Evolutionary conservation across 2,113 vertebrate genomes (phyloP).

Genomic region (Melanostigma gelatinosum): DNA sequence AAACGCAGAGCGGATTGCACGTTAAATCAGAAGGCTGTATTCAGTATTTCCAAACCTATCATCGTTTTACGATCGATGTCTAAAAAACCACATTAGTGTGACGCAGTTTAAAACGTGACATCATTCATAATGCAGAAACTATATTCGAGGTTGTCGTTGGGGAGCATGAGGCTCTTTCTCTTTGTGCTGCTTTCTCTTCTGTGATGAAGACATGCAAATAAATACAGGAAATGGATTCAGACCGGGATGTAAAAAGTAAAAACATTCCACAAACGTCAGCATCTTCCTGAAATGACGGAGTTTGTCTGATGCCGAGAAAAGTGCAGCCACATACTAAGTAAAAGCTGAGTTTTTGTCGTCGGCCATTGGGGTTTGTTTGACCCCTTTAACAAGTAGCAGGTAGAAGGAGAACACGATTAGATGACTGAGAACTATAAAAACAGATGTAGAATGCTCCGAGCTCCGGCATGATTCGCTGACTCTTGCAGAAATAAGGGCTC

Average conservation of each 20-base stretch:
- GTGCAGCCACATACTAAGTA: background rate
- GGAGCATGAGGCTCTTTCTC: background rate
- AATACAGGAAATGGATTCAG: conserved; percentile 51
- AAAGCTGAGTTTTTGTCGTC: background rate
- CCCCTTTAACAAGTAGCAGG: conserved; percentile 11
- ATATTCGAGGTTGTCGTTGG: conserved; percentile 2
- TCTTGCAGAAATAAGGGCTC: background rate
- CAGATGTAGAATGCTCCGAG: conserved; percentile 13
- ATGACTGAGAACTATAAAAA: background rate
- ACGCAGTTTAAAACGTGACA: background rate
- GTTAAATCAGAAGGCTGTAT: background rate
- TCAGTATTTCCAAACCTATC: background rate
- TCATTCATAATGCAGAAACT: background rate
- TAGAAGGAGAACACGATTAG: conserved; percentile 20
- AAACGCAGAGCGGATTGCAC: background rate
- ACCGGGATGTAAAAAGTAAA: conserved; percentile 35
- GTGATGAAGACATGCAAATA: conserved; percentile 8
- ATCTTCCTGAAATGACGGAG: background rate
- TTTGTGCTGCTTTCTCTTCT: background rate
- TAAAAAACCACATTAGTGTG: background rate
- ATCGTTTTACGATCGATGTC: background rate
- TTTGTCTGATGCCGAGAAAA: background rate
- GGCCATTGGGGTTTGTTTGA: background rate
- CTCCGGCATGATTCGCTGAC: background rate
- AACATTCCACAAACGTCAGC: conserved; percentile 24